A percentile compares a stretch with the other conserved stretches of the same genome.
Conservation (phyloP, 2,113 vertebrate genomes). For the Rutilus rutilus region DNA sequence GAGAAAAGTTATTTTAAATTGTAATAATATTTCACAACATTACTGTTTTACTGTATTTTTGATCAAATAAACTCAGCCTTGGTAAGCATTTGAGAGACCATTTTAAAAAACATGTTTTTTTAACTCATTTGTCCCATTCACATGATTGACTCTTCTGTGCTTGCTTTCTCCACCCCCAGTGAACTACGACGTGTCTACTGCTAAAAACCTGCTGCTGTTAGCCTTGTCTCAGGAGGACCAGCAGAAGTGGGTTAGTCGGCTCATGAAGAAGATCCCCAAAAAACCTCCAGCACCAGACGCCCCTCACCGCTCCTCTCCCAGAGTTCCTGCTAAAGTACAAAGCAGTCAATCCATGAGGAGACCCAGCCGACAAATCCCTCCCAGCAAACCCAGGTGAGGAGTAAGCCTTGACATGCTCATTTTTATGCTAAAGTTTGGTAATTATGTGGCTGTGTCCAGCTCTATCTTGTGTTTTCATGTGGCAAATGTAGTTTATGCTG, state of each 20-base stretch:
- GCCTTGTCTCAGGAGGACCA: slow-evolving; percentile 94
- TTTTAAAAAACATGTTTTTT: no score
- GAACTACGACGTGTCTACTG: slow-evolving; percentile 95
- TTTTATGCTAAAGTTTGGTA: background rate
- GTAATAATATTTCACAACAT: no score
- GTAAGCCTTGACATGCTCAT: no score
- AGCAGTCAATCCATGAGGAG: slow-evolving; percentile 92
- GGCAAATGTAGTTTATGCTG: background rate
- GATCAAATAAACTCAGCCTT: no score
- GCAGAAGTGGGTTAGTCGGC: slow-evolving; percentile 96
- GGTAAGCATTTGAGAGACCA: no score
- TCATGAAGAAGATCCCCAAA: slow-evolving; percentile 98
- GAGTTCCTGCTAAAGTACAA: slow-evolving; percentile 93
- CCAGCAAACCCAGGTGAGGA: slow-evolving; percentile 93
- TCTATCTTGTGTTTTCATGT: background rate
- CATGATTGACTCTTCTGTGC: background rate
- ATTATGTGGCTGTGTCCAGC: background rate
- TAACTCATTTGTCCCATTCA: background rate
- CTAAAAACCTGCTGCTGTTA: slow-evolving; percentile 95
- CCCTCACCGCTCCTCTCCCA: slow-evolving; percentile 92
- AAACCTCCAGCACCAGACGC: slow-evolving; percentile 91
- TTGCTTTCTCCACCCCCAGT: slow-evolving; percentile 71
- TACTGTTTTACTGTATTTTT: no score
- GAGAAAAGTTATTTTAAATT: no score
- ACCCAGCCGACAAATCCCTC: slow-evolving; percentile 92